phyloP scores from a whole-genome alignment of 2,888 invertebrate genomes.

The Tanypteryx hageni region DNA sequence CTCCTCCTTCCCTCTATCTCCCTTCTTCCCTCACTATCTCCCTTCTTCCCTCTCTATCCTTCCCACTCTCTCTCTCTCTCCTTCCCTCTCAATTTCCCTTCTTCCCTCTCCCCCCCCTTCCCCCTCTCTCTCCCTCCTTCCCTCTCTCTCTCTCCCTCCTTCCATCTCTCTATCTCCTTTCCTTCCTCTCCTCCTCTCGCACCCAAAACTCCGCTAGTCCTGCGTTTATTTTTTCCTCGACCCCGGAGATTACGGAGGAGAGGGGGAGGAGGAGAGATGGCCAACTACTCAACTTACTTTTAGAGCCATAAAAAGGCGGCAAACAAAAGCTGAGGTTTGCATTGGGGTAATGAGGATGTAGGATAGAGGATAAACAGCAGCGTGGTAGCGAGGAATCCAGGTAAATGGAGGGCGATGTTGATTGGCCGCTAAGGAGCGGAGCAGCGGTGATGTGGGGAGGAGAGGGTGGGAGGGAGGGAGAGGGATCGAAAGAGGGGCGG shows the following conservation, averaged over 20 bases:
- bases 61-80: background rate
- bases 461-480: background rate
- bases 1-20: background rate
- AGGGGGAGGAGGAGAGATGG: slow-evolving; percentile 1
- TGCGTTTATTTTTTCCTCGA: no score
- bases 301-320: slow-evolving; percentile 59
- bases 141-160: no score
- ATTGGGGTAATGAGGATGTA: slow-evolving; percentile 58
- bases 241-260: background rate
- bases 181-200: no score
- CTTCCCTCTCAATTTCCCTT: no score
- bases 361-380: slow-evolving; percentile 59
- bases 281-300: slow-evolving; percentile 54
- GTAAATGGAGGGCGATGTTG: slow-evolving; percentile 59
- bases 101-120: no score
- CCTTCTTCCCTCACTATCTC: background rate
- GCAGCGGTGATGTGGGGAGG: background rate
- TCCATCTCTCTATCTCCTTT: background rate
- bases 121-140: background rate
- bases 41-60: no score
- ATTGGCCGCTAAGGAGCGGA: slow-evolving; percentile 48
- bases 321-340: slow-evolving; percentile 59
- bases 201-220: no score
- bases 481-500: background rate
- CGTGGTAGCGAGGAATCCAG: slow-evolving; percentile 33